These are phyloP conservation scores for Penaeus monodon DNA, from an alignment of 2,888 invertebrate species.

Conservation along the genomic window DNA sequence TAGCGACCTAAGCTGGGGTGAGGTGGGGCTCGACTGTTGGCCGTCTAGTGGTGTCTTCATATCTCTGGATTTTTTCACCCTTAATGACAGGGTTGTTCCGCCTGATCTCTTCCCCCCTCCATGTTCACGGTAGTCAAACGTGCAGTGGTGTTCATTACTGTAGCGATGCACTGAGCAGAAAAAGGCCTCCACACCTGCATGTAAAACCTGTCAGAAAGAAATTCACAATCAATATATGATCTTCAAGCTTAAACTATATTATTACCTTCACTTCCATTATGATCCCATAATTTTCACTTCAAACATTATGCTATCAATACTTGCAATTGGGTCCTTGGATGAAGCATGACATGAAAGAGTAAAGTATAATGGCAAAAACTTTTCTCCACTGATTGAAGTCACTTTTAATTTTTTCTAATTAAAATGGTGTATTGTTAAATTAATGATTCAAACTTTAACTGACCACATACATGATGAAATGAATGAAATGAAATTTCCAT, in stretches of 20 bases:
- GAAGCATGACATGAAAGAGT: too few relatives aligned
- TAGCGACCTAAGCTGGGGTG: constrained; percentile 39
- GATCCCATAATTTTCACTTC: too few relatives aligned
- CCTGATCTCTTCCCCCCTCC: constrained; percentile 97
- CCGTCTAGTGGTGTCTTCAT: constrained; percentile 74
- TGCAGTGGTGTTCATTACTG: constrained; percentile 99
- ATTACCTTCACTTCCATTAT: neutral
- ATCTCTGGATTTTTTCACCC: constrained; percentile 99
- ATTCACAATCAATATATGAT: neutral
- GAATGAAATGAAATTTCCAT: too few relatives aligned
- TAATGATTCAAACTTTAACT: too few relatives aligned
- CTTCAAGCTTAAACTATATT: neutral
- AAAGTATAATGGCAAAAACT: too few relatives aligned
- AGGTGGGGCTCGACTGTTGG: constrained; percentile 45
- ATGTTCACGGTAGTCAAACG: constrained; percentile 98
- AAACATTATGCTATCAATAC: too few relatives aligned
- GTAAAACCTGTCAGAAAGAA: constrained; percentile 85
- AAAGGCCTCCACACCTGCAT: constrained; percentile 97
- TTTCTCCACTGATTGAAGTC: too few relatives aligned
- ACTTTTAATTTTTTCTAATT: too few relatives aligned
- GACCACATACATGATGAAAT: too few relatives aligned
- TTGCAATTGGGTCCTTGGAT: too few relatives aligned
- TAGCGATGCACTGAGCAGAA: constrained; percentile 99
- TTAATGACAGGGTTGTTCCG: constrained; percentile 99
- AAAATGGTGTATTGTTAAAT: too few relatives aligned